Evolutionary conservation across 2,888 invertebrate genomes (phyloP), one percentile per base, ranked within the genome.

Genomic region (Apamea crenata): DNA sequence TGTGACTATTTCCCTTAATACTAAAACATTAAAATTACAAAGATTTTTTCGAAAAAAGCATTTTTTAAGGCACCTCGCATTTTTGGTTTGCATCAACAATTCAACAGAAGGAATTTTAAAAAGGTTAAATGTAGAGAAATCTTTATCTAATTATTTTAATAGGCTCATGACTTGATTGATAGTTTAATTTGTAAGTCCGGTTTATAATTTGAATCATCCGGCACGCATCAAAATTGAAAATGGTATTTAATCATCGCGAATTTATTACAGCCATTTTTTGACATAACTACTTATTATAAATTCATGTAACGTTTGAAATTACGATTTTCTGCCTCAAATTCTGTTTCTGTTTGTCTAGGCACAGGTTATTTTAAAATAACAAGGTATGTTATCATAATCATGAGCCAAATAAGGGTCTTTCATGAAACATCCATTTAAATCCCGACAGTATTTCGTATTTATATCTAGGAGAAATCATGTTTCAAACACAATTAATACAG

Each of bases 11-110:
- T 93, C 88, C 89, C 93, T 93, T 94, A 94, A 74, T 79, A 87
- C 80, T 90, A 86, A 76, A 81, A 79, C 77, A 85, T 85, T 87
- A 89, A 82, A 77, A 85, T 71, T 87, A 87, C 82, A 87, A 89
- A 86, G 84, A 71, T 70, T 84, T 85, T 87, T 85, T 89, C 84
- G 88, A 89, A 89, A 89, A 84, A 90, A 91, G 90, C 90, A 87
- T 91, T 92, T 93, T 89, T 18, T 96, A 96, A 96, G 96, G 96
- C 96, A 96, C 96, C 95, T 94, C 90, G 91, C 91, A 90, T 95
- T 93, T 96, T 95, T 96, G 95, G 95, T 96, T 94, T 94, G 90
- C 89, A 89, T 85, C 82, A 86, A 81, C 83, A 81, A 81, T 81
- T 83, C 16, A 68, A 88, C 85, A 79, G 90, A 90, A 89, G 80